Evolutionary conservation across 2,888 invertebrate species (phyloP).

Genomic region (Ophion costatus): DNA sequence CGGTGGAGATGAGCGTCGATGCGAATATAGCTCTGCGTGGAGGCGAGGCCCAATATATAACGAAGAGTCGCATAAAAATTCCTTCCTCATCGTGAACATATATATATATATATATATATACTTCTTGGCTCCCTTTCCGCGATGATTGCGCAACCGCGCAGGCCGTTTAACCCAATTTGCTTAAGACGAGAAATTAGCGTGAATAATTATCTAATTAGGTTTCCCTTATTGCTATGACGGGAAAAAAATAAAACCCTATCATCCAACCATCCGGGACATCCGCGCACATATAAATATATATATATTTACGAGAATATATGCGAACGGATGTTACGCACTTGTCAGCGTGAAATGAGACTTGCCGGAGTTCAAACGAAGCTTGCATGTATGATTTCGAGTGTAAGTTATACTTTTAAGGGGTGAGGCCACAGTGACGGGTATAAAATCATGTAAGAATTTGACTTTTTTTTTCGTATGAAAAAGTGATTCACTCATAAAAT

Average conservation of each 20-base stretch:
- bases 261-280: conserved; percentile 56
- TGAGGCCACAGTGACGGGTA: too few relatives aligned
- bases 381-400: neutral
- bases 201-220: conserved; percentile 77
- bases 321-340: conserved; percentile 42
- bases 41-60: conserved; percentile 39
- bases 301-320: neutral
- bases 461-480: too few relatives aligned
- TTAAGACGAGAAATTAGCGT: conserved; percentile 74
- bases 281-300: neutral
- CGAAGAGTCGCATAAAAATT: conserved; percentile 53
- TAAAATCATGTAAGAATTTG: too few relatives aligned
- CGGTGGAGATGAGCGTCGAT: conserved; percentile 51
- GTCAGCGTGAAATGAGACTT: neutral
- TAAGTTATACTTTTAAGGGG: neutral
- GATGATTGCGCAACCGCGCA: conserved; percentile 61
- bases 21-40: conserved; percentile 55
- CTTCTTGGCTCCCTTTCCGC: conserved; percentile 57
- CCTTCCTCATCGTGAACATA: conserved; percentile 16
- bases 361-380: neutral
- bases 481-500: too few relatives aligned
- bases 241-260: conserved; percentile 57
- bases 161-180: conserved; percentile 73
- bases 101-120: conserved; percentile 11
- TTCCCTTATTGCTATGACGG: conserved; percentile 54